A percentile compares a stretch with the other conserved stretches of the same genome.
Evolutionary conservation across 2,888 invertebrate species (phyloP).

Genomic region (Hoplodrina ambigua): DNA sequence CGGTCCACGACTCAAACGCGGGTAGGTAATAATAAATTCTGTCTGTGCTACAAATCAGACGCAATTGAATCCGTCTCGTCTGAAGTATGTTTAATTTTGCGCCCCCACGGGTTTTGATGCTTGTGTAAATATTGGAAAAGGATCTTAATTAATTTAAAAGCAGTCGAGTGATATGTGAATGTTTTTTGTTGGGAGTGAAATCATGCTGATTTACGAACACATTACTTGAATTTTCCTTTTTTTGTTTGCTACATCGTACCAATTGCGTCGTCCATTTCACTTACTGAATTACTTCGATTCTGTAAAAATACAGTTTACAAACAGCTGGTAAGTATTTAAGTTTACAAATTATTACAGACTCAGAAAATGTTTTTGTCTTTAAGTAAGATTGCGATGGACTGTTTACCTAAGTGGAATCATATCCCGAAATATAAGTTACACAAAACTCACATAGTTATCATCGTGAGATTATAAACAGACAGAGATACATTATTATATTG

Average conservation of each 20-base stretch:
- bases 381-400: not conserved
- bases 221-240: not conserved
- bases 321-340: too few relatives aligned
- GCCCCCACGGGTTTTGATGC: constrained; percentile 33
- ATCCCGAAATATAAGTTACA: not conserved
- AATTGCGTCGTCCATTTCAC: not conserved
- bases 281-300: too few relatives aligned
- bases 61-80: constrained; percentile 66
- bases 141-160: constrained; percentile 45
- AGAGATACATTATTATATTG: not conserved
- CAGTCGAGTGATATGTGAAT: constrained; percentile 6
- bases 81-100: constrained; percentile 69
- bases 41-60: constrained; percentile 61
- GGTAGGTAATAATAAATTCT: constrained; percentile 55
- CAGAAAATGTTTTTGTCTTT: not conserved
- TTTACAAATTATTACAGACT: not conserved
- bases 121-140: constrained; percentile 46
- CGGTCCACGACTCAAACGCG: constrained; percentile 7
- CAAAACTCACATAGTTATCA: not conserved
- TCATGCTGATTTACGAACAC: not conserved
- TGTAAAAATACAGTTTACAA: not conserved
- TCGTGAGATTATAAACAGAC: not conserved
- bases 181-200: not conserved
- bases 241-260: not conserved
- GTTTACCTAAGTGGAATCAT: not conserved